phyloP scores from a whole-genome alignment of 2,797 vertebrate species.

The Coregonus sp. region DNA sequence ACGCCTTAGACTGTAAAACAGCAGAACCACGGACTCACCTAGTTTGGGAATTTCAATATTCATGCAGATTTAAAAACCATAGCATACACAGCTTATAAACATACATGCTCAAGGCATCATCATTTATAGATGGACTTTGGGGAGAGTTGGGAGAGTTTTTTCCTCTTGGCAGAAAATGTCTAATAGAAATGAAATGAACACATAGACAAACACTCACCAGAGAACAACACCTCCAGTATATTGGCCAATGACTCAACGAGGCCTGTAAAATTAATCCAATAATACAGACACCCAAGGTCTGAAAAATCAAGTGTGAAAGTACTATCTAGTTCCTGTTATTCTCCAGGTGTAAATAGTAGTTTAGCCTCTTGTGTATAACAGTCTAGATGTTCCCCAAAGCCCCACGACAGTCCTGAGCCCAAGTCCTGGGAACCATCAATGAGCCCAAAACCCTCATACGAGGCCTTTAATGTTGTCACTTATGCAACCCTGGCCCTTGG shows the following conservation, averaged over 20 bases:
- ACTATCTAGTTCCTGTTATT: slow-evolving; percentile 14
- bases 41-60: slow-evolving; percentile 2
- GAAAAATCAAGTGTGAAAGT: neutral
- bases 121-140: neutral
- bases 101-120: neutral
- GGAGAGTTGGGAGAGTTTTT: neutral
- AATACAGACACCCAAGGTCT: neutral
- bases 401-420: slow-evolving; percentile 2
- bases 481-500: slow-evolving; percentile 17
- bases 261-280: slow-evolving; percentile 32
- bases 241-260: neutral
- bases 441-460: slow-evolving; percentile 17
- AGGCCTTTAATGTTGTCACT: slow-evolving; percentile 33
- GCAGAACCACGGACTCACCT: neutral
- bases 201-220: slow-evolving; percentile 20
- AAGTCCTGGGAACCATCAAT: slow-evolving; percentile 4
- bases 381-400: slow-evolving; percentile 17
- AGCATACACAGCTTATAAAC: neutral
- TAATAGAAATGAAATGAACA: neutral
- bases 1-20: neutral
- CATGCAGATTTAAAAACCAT: neutral
- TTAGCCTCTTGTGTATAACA: neutral
- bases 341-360: slow-evolving; percentile 22
- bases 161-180: neutral
- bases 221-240: slow-evolving; percentile 7